phyloP scores from a whole-genome alignment of 2,888 invertebrate species.

The Hemithea aestivaria region DNA sequence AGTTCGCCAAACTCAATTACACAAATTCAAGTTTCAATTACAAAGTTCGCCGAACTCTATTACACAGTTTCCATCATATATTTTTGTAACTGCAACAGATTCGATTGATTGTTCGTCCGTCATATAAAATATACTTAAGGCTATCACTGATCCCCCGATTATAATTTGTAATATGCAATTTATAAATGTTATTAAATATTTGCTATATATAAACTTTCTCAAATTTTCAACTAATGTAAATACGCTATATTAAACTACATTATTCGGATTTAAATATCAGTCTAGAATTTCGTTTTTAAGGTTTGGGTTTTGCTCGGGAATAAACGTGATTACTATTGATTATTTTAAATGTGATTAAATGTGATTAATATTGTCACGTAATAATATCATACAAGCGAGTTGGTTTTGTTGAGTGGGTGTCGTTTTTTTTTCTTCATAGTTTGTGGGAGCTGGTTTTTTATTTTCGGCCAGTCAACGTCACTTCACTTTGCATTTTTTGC shows the following conservation, averaged over 20 bases:
- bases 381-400: conserved; percentile 51
- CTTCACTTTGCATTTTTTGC: conserved; percentile 13
- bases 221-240: conserved; percentile 79
- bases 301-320: conserved; percentile 71
- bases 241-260: conserved; percentile 61
- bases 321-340: conserved; percentile 45
- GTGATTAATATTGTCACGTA: conserved; percentile 63
- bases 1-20: background rate
- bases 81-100: conserved; percentile 29
- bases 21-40: background rate
- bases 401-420: conserved; percentile 40
- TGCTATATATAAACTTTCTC: conserved; percentile 71
- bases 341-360: conserved; percentile 63
- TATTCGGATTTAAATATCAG: conserved; percentile 75
- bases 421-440: conserved; percentile 77
- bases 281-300: conserved; percentile 77
- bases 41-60: background rate
- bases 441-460: conserved; percentile 26
- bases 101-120: conserved; percentile 67
- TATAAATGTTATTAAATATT: conserved; percentile 37
- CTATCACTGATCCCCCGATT: conserved; percentile 73
- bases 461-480: conserved; percentile 21
- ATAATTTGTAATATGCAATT: conserved; percentile 54
- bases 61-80: background rate
- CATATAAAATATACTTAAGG: conserved; percentile 65